Base-by-base conservation (phyloP, 1,140 invertebrate genomes). In the Vanessa tameamea region DNA sequence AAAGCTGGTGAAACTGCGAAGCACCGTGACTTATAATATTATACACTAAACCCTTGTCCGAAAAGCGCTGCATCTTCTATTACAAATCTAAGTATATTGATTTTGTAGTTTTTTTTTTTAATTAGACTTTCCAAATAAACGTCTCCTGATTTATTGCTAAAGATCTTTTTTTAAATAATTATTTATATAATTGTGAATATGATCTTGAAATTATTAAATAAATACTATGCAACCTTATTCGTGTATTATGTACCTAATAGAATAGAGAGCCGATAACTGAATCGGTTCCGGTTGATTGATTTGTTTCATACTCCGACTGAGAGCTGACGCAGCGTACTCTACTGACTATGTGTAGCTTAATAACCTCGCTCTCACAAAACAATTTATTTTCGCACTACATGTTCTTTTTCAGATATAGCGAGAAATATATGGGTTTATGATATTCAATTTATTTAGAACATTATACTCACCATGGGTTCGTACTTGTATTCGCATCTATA, bases 211-310 rank as follows among this genome's bases (percentile, higher is more conserved):
- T 23, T 20, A 14, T 0, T 11, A 12, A 57, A 57, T 57, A 11
- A 20, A 57, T 23, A 23, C 4, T 57, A 26, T 23, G 20, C 50
- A 53, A 16, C 50, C 15, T 7, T 65, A 37, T 64, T 14, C 20
- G 51, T 37, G 48, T 66, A 64, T 53, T 55, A 37, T 37, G 57
- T 61, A 69, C 9, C 7, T 69, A 69, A 47, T 69, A 15, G 57
- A 37, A 66, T 67, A 78, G 72, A 73, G 59, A 69, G 51, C 61
- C 76, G 68, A 78, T 80, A 80, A 73, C 76, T 66, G 76, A 69
- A 78, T 80, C 72, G 72, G 37, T 76, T 78, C 71, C 47, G 65
- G 64, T 71, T 76, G 74, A 80, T 80, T 78, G 71, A 80, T 80
- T 80, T 63, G 66, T 72, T 64, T 51, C 51, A 69, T 69, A 67